phyloP scores from a whole-genome alignment of 2,113 vertebrate species.

The Suricata suricatta region DNA sequence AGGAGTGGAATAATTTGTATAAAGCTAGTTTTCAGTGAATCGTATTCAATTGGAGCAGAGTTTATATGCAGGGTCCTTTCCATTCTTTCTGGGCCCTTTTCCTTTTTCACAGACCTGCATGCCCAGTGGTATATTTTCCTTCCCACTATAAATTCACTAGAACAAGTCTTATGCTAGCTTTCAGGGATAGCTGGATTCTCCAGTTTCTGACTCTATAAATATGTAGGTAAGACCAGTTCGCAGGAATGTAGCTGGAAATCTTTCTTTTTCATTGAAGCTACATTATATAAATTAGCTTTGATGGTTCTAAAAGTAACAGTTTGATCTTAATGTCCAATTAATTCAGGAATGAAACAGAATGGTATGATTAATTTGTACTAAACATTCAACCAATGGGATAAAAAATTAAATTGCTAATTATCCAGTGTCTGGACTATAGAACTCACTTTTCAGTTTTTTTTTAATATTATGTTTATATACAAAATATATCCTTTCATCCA shows the following conservation, averaged over 20 bases:
- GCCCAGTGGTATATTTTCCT: background rate
- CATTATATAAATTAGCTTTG: background rate
- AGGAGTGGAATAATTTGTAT: background rate
- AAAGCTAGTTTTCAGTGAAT: background rate
- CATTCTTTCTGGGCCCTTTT: background rate
- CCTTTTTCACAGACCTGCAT: background rate
- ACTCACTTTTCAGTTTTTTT: background rate
- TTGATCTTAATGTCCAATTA: slow-evolving; percentile 7
- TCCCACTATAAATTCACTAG: background rate
- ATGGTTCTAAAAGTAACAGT: background rate
- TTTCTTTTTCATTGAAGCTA: background rate
- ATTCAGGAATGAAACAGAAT: background rate
- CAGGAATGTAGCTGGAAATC: background rate
- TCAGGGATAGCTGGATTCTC: background rate
- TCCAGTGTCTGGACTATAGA: background rate
- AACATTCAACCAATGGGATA: background rate
- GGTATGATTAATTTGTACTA: background rate
- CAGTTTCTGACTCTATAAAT: background rate
- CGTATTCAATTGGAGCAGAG: background rate
- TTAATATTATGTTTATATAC: background rate
- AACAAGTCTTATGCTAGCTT: background rate
- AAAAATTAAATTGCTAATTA: background rate
- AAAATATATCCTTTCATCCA: background rate
- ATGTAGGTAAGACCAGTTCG: background rate
- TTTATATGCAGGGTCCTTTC: background rate